Evolutionary conservation across 2,888 invertebrate species (phyloP).

Genomic region (Athrips mouffetella): DNA sequence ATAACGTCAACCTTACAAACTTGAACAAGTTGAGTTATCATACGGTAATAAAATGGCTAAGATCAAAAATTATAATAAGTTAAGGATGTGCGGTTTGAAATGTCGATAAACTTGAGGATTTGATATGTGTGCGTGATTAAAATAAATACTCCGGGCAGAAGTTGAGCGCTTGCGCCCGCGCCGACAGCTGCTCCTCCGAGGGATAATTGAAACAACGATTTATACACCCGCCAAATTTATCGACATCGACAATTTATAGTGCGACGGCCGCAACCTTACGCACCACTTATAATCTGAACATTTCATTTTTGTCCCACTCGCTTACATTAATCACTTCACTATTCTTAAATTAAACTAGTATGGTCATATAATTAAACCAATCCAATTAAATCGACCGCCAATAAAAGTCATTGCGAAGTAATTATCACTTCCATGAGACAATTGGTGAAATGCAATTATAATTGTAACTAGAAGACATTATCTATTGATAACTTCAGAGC

Average conservation of each 20-base stretch:
- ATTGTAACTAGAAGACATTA: constrained; percentile 27
- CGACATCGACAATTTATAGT: constrained; percentile 65
- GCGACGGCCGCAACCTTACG: constrained; percentile 35
- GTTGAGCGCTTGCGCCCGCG: constrained; percentile 37
- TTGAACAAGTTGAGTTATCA: constrained; percentile 11
- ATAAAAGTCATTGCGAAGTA: constrained; percentile 40
- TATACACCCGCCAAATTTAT: constrained; percentile 74
- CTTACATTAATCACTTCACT: constrained; percentile 9
- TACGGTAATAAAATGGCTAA: constrained; percentile 11
- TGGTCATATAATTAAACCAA: constrained; percentile 30
- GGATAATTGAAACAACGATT: constrained; percentile 76
- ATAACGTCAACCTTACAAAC: constrained; percentile 7
- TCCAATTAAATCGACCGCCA: constrained; percentile 28
- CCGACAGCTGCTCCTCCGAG: constrained; percentile 68
- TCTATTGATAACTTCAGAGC: constrained; percentile 25
- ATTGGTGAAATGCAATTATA: constrained; percentile 42
- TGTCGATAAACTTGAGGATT: constrained; percentile 54
- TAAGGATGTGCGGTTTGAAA: constrained; percentile 51
- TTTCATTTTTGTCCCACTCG: constrained; percentile 38
- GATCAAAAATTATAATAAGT: constrained; percentile 32
- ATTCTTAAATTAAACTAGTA: constrained; percentile 28
- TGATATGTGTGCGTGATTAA: constrained; percentile 65
- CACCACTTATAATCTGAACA: constrained; percentile 39
- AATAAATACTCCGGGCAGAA: constrained; percentile 69
- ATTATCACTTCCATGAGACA: constrained; percentile 39